Evolutionary conservation across 2,888 invertebrate genomes (phyloP).

Genomic region (Drosophila stalkeri): DNA sequence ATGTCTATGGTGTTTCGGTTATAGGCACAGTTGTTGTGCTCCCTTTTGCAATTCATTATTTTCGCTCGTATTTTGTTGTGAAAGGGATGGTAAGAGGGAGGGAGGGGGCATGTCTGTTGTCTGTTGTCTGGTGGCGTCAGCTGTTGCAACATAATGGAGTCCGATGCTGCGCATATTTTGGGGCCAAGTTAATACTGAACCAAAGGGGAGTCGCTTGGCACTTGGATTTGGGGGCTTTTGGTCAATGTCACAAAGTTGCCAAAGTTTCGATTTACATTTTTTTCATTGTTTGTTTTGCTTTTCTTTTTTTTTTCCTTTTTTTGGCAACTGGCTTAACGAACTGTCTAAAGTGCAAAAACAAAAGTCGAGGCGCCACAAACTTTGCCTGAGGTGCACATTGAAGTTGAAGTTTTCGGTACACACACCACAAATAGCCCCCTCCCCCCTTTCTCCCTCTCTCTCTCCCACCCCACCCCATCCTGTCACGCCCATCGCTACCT

Average conservation of each 20-base stretch:
- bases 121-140: constrained; percentile 54
- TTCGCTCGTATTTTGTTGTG: constrained; percentile 16
- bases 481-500: constrained; percentile 3
- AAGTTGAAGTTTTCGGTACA: constrained; percentile 1
- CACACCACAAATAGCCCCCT: not conserved
- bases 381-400: constrained; percentile 42
- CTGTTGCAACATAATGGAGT: constrained; percentile 71
- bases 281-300: not conserved
- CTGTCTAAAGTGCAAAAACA: constrained; percentile 46
- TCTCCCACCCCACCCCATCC: not conserved
- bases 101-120: constrained; percentile 27
- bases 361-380: constrained; percentile 55
- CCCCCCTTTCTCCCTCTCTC: too few relatives aligned
- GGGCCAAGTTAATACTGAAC: constrained; percentile 36
- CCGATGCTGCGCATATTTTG: constrained; percentile 44
- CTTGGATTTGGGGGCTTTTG: constrained; percentile 12
- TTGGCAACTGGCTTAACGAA: constrained; percentile 39
- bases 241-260: constrained; percentile 67
- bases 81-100: not conserved
- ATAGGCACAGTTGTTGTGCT: not conserved
- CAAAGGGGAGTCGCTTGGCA: not conserved
- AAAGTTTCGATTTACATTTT: constrained; percentile 60
- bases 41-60: constrained; percentile 49
- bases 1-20: not conserved
- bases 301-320: constrained; percentile 9